Evolutionary conservation across 2,113 vertebrate species (phyloP), one percentile per base, ranked within the genome.

Genomic region (Zingel zingel): DNA sequence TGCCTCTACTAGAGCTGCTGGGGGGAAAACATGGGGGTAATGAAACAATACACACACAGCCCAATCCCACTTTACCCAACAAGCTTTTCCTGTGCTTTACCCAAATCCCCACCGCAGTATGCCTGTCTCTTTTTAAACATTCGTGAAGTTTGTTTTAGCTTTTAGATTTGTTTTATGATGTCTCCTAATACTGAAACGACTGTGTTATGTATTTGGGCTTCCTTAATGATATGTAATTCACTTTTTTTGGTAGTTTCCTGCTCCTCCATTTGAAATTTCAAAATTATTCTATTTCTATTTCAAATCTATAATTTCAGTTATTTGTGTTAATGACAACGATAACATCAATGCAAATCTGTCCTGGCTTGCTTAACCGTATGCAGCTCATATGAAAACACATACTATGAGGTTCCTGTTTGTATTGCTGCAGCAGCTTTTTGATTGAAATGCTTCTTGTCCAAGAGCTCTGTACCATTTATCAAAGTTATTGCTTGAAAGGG

Each of bases 71-170:
- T 78, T 88, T 79, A 84, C 83, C 72, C 83, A 62, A 73, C 71
- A 69, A 86, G 74, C 85, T 48, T 83, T 84, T 92, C 81, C 77
- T 85, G 74, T 86, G 74, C 86, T 53, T 67, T 33, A 21, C 33
- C 73, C 78, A 71, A 91, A 84, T 89, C 88, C 88, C 73, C 89
- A 47, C 33, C 19, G 65, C 47, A 59, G 64, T 54, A 11, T 16
- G 74, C 54, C 53, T 16, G 56, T 73, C 57, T 86, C 45, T 72
- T 86, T 88, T 84, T 74, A 87, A 88, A 91, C 83, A 88, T 77
- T 66, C 79, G 71, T 79, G 80, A 82, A 77, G 86, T 91, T 91
- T 87, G 77, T 93, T 91, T 93, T 76, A 45, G 75, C 84, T 81
- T 67, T n/a, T 51, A 84, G 70, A 85, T 84, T 82, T 86, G 82